These are phyloP conservation scores for Grallaria varia DNA, from an alignment of 2,113 vertebrate genomes.

Conservation along the genomic window DNA sequence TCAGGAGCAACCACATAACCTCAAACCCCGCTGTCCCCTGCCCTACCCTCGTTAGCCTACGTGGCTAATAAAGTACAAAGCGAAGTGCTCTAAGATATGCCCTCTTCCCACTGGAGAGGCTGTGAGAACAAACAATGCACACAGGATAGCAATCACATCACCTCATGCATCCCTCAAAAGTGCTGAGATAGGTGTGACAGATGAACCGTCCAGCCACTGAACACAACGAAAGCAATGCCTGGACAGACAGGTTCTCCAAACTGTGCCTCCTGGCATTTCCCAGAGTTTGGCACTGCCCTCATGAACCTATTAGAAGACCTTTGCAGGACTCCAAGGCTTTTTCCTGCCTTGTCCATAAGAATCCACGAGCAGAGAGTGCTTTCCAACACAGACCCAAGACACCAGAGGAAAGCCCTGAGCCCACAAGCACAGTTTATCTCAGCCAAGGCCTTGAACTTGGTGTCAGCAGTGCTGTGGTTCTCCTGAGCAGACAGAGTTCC, in stretches of 20 bases:
- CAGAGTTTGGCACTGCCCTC: background rate
- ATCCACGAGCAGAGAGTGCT: background rate
- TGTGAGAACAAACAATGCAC: background rate
- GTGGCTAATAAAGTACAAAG: background rate
- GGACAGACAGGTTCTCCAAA: constrained; percentile 24
- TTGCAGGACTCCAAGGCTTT: background rate
- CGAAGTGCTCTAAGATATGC: background rate
- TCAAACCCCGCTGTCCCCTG: background rate
- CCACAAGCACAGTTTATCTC: background rate
- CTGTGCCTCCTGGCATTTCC: background rate
- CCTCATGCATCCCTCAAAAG: background rate
- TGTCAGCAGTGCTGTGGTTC: fast-evolving
- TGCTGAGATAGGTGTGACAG: background rate
- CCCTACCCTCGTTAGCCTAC: background rate
- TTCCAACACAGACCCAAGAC: background rate
- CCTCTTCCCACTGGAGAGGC: background rate
- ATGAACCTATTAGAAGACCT: background rate
- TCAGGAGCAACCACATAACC: background rate
- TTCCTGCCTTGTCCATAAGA: background rate
- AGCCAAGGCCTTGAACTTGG: background rate
- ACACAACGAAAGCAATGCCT: background rate
- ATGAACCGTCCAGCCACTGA: background rate
- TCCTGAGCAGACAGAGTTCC: fast-evolving
- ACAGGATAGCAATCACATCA: background rate
- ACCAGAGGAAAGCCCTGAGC: background rate